A percentile compares a stretch with the other conserved stretches of the same genome.
Evolutionary conservation across 2,888 invertebrate species (phyloP).

Genomic region (Scaptomyza tumidula): DNA sequence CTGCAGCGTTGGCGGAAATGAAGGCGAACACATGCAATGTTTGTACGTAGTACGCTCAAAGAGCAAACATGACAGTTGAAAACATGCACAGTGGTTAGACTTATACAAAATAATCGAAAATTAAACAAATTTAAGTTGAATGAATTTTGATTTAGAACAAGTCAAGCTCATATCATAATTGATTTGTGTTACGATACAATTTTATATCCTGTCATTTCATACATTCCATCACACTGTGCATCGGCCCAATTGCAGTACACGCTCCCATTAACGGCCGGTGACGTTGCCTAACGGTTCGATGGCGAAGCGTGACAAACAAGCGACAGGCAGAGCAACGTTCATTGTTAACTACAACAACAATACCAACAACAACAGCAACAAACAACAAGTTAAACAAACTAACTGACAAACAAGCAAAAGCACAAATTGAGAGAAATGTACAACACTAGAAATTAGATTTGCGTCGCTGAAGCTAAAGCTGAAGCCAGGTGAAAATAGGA

Average conservation of each 20-base stretch:
- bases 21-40: slow-evolving; percentile 44
- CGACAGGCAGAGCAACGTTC: slow-evolving; percentile 39
- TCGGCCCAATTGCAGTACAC: slow-evolving; percentile 23
- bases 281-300: slow-evolving; percentile 60
- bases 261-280: slow-evolving; percentile 70
- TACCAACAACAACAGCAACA: slow-evolving; percentile 23
- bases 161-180: too few relatives aligned
- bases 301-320: slow-evolving; percentile 74
- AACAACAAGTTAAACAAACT: slow-evolving; percentile 29
- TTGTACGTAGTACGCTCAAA: slow-evolving; percentile 33
- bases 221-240: slow-evolving; percentile 13
- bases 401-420: slow-evolving; percentile 13
- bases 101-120: background rate
- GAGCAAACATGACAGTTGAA: slow-evolving; percentile 62
- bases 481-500: slow-evolving; percentile 50
- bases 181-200: background rate
- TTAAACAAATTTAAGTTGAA: background rate
- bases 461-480: slow-evolving; percentile 13
- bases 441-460: slow-evolving; percentile 26
- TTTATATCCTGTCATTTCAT: slow-evolving; percentile 1
- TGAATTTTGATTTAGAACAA: too few relatives aligned
- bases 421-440: slow-evolving; percentile 23
- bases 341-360: slow-evolving; percentile 47
- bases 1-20: slow-evolving; percentile 57
- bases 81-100: slow-evolving; percentile 15